A percentile compares a stretch with the other conserved stretches of the same genome.
Evolutionary conservation across 2,888 invertebrate species (phyloP).

Genomic region (Aleiodes testaceus): DNA sequence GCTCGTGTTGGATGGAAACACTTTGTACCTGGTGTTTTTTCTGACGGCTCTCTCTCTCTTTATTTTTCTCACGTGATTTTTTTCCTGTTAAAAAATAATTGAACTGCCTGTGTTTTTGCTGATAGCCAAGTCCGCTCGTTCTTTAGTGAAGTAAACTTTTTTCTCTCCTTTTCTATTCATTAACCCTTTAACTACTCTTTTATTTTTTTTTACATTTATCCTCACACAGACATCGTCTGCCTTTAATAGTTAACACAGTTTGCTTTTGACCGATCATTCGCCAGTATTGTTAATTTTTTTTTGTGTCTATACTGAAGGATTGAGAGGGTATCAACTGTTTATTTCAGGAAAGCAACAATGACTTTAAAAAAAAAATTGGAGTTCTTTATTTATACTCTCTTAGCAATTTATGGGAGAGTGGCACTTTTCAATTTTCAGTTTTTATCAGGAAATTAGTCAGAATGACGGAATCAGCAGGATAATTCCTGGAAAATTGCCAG

Average conservation of each 20-base stretch:
- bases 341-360: background rate
- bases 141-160: conserved; percentile 10
- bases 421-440: too few relatives aligned
- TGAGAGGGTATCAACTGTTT: background rate
- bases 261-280: conserved; percentile 6
- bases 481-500: too few relatives aligned
- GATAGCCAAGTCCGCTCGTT: background rate
- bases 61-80: conserved; percentile 35
- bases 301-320: background rate
- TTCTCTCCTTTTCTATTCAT: background rate
- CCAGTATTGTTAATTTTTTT: background rate
- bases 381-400: too few relatives aligned
- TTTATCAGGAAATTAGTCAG: too few relatives aligned
- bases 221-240: background rate
- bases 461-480: too few relatives aligned
- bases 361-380: too few relatives aligned
- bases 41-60: conserved; percentile 28
- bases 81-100: conserved; percentile 27
- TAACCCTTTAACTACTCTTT: background rate
- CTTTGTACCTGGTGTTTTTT: conserved; percentile 29
- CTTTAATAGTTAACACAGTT: conserved; percentile 2
- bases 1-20: background rate
- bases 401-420: too few relatives aligned
- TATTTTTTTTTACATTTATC: background rate
- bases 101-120: conserved; percentile 18